Evolutionary conservation across 2,888 invertebrate species (phyloP).

Genomic region (Standfussiana lucernea): DNA sequence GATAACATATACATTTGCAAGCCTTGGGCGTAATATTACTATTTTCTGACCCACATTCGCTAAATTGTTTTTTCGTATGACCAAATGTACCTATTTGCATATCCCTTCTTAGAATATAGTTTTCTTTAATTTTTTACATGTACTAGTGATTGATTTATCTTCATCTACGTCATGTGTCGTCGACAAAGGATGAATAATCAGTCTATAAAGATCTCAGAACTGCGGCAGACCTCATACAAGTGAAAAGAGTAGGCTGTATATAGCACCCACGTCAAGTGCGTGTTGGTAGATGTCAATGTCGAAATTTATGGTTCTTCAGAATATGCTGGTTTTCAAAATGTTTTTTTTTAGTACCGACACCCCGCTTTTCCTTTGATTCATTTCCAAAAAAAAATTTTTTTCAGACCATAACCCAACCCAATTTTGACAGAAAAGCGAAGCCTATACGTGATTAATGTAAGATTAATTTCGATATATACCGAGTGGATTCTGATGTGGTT

Average conservation of each 20-base stretch:
- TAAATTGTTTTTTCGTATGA: slow-evolving; percentile 24
- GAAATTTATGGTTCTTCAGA: too few species aligned
- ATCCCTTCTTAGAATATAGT: background rate
- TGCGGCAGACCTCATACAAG: background rate
- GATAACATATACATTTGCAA: slow-evolving; percentile 36
- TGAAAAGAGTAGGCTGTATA: background rate
- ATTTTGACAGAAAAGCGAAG: background rate
- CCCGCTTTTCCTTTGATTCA: background rate
- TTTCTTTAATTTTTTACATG: background rate
- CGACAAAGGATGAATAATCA: background rate
- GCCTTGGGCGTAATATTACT: slow-evolving; percentile 31
- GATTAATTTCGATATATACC: slow-evolving; percentile 24
- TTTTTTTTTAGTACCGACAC: background rate
- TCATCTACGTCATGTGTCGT: background rate
- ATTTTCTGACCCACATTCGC: slow-evolving; percentile 27
- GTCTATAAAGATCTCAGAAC: background rate
- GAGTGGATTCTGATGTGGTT: slow-evolving; percentile 26
- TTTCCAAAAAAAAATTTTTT: background rate
- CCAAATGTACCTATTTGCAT: slow-evolving; percentile 4
- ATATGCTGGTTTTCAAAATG: background rate
- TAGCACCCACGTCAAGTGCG: background rate
- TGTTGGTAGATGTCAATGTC: background rate
- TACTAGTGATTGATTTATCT: background rate
- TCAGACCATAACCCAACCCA: background rate
- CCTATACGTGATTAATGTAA: slow-evolving; percentile 15